Evolutionary conservation across 2,113 vertebrate species (phyloP).

Genomic region (Pterocles burchelli): DNA sequence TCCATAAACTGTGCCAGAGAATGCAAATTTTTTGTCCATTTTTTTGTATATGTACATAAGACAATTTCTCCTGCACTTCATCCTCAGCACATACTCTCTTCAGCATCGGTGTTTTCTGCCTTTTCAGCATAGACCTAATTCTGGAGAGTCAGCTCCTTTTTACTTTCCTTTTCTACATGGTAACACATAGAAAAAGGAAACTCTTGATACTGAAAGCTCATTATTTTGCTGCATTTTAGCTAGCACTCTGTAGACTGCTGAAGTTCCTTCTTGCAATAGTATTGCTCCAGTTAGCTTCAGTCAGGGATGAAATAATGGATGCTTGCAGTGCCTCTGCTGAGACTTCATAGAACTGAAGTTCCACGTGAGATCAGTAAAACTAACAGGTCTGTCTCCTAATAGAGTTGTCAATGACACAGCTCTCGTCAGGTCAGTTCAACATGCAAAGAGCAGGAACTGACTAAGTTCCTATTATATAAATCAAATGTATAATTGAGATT

Average conservation of each 20-base stretch:
- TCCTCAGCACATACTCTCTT: not conserved
- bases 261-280: not conserved
- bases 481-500: not conserved
- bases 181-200: not conserved
- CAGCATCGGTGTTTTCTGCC: accelerated
- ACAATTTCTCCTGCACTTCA: not conserved
- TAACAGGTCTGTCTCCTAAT: not conserved
- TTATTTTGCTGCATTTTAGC: not conserved
- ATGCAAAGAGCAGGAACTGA: not conserved
- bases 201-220: not conserved
- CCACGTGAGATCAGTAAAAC: not conserved
- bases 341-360: not conserved
- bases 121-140: not conserved
- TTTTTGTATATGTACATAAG: not conserved
- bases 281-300: not conserved
- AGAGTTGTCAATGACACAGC: not conserved
- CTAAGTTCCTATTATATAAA: not conserved
- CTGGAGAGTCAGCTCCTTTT: not conserved
- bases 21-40: not conserved
- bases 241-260: not conserved
- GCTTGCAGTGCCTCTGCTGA: not conserved
- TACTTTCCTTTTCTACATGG: not conserved
- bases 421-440: not conserved
- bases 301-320: not conserved
- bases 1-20: not conserved